Evolutionary conservation across 2,113 vertebrate species (phyloP).

Genomic region (Istiophorus platypterus): DNA sequence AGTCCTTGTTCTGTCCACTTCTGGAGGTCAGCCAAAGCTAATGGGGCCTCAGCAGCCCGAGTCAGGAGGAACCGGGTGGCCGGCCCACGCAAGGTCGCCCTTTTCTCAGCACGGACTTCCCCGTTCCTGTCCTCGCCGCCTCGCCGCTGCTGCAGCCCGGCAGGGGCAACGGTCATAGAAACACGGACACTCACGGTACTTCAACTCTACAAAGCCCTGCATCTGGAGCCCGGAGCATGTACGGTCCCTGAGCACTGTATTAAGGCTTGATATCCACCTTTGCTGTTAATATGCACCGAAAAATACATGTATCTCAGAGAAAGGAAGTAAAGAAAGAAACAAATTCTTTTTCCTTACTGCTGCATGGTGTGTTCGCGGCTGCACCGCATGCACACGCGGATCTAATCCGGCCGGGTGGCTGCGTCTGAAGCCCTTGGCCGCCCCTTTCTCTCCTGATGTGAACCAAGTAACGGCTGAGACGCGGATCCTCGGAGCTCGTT

Average conservation of each 20-base stretch:
- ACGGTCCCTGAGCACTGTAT: background rate
- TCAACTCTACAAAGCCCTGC: too few relatives aligned
- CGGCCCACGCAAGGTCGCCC: too few relatives aligned
- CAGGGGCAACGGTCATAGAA: background rate
- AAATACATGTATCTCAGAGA: background rate
- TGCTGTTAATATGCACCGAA: background rate
- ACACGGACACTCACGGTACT: background rate
- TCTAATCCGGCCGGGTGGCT: background rate
- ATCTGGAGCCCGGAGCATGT: too few relatives aligned
- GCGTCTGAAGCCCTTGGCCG: background rate
- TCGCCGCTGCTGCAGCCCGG: too few relatives aligned
- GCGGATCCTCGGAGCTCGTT: background rate
- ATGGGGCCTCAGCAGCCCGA: background rate
- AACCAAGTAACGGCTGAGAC: background rate
- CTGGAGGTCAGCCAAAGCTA: background rate
- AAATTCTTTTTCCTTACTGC: background rate
- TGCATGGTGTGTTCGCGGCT: background rate
- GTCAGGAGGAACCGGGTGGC: background rate
- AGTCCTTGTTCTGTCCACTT: too few relatives aligned
- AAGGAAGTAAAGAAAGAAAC: background rate
- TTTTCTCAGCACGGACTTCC: background rate
- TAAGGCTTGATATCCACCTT: background rate
- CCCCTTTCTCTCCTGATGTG: background rate
- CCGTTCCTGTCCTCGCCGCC: background rate
- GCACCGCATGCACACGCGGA: background rate